Percentiles rank a stretch among this genome's conserved stretches.
These are phyloP conservation scores for Dasyurus viverrinus DNA, from an alignment of 2,113 vertebrate genomes.

Conservation along the genomic window DNA sequence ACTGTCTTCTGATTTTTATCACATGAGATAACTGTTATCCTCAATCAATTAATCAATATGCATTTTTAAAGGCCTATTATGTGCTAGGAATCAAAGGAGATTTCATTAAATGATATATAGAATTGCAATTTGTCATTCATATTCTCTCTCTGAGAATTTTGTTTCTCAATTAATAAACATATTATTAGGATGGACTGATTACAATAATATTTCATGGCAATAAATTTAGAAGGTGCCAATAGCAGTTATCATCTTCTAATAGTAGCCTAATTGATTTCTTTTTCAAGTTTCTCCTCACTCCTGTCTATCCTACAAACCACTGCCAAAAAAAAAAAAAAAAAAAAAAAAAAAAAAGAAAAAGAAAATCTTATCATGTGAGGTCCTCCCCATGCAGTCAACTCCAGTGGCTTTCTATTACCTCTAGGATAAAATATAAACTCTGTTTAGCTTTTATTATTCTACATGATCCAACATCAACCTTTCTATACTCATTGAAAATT, in stretches of 20 bases:
- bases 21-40: neutral
- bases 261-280: neutral
- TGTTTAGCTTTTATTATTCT: neutral
- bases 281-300: neutral
- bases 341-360: neutral
- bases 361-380: neutral
- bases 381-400: neutral
- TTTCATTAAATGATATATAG: neutral
- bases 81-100: neutral
- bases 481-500: neutral
- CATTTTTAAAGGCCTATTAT: neutral
- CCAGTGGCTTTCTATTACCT: neutral
- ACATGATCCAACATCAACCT: neutral
- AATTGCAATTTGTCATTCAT: neutral
- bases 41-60: neutral
- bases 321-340: neutral
- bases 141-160: neutral
- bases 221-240: no score
- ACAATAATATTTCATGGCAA: neutral
- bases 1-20: slow-evolving; percentile 11
- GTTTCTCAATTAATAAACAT: neutral
- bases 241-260: neutral
- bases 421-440: neutral
- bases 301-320: neutral
- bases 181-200: neutral